Evolutionary conservation across 2,797 vertebrate genomes (phyloP).

Genomic region (Bufotes viridis): DNA sequence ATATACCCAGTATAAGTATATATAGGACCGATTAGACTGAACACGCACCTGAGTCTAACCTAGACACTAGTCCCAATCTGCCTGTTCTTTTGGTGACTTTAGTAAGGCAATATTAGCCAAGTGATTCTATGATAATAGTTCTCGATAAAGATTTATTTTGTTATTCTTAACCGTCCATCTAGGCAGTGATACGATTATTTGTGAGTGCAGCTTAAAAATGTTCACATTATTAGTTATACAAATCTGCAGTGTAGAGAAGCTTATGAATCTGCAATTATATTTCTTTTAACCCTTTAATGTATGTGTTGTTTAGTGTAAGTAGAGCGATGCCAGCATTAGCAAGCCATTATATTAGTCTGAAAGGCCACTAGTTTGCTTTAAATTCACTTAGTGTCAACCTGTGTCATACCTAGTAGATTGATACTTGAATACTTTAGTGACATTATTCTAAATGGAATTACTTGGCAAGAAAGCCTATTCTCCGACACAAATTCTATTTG

Average conservation of each 20-base stretch:
- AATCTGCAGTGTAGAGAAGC: neutral
- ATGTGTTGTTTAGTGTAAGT: neutral
- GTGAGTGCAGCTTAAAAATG: neutral
- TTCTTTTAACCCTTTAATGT: neutral
- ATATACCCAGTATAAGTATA: too few species aligned
- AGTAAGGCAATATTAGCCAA: too few species aligned
- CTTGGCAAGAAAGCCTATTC: slow-evolving; percentile 13
- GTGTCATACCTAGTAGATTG: slow-evolving; percentile 11
- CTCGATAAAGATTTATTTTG: too few species aligned
- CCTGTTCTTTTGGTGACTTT: too few species aligned
- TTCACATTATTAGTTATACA: neutral
- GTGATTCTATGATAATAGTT: too few species aligned
- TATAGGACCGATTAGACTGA: too few species aligned
- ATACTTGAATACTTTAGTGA: slow-evolving; percentile 5
- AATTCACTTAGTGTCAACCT: slow-evolving; percentile 40
- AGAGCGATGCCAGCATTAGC: neutral
- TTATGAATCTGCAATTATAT: neutral
- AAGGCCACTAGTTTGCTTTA: slow-evolving; percentile 13
- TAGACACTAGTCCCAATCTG: too few species aligned
- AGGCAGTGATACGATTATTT: too few species aligned
- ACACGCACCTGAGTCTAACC: too few species aligned
- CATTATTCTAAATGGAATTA: slow-evolving; percentile 39
- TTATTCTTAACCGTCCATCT: too few species aligned
- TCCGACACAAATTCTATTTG: slow-evolving; percentile 11
- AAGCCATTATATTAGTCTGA: slow-evolving; percentile 1